Evolutionary conservation across 2,888 invertebrate genomes (phyloP).

Genomic region (Arenicola marina): DNA sequence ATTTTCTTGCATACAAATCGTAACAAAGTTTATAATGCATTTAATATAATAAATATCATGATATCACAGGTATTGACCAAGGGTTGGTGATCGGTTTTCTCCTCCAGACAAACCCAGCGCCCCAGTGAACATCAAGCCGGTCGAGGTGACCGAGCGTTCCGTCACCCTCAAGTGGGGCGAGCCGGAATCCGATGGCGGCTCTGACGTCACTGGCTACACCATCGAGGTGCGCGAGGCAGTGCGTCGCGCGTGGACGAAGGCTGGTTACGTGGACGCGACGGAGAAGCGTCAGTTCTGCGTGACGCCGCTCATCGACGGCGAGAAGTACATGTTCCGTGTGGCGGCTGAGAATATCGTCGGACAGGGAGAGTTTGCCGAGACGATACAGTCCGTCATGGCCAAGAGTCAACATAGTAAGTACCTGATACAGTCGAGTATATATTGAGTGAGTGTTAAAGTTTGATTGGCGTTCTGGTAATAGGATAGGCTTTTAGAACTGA

Average conservation of each 20-base stretch:
- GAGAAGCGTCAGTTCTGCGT: slow-evolving; percentile 29
- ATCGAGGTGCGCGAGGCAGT: slow-evolving; percentile 67
- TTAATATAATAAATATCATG: too few relatives aligned
- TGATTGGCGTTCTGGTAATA: neutral
- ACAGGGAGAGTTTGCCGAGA: slow-evolving; percentile 47
- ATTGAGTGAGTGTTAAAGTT: neutral
- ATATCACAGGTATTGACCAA: too few relatives aligned
- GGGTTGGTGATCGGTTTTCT: too few relatives aligned
- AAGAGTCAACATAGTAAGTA: slow-evolving; percentile 25
- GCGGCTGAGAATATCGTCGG: slow-evolving; percentile 73
- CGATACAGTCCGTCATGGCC: slow-evolving; percentile 47
- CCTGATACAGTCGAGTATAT: neutral
- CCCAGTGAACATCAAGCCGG: slow-evolving; percentile 45
- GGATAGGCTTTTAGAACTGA: neutral
- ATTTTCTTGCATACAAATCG: neutral
- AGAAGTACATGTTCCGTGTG: slow-evolving; percentile 78
- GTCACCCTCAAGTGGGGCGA: slow-evolving; percentile 46
- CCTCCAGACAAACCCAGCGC: slow-evolving; percentile 44
- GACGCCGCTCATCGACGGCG: slow-evolving; percentile 50
- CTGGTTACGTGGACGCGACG: slow-evolving; percentile 37
- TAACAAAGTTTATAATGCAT: too few relatives aligned
- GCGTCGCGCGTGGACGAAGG: slow-evolving; percentile 73
- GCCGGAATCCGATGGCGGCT: slow-evolving; percentile 51
- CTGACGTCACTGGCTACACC: slow-evolving; percentile 52
- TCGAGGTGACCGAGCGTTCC: slow-evolving; percentile 46